Evolutionary conservation across 1,140 invertebrate genomes (phyloP).

Genomic region (Drosophila mojavensis): DNA sequence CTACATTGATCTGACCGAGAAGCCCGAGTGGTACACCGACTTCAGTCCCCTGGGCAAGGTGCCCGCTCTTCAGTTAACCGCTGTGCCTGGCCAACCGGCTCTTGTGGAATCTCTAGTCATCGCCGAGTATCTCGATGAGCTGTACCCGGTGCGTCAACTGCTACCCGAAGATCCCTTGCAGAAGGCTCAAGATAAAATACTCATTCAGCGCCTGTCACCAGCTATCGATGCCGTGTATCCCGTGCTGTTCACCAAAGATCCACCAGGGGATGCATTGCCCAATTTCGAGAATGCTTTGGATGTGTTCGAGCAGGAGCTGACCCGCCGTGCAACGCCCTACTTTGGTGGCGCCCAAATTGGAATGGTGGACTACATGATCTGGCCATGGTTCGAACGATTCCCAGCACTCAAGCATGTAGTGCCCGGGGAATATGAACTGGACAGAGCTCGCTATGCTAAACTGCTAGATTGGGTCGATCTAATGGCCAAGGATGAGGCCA

Average conservation of each 20-base stretch:
- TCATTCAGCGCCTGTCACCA: slow-evolving; percentile 88
- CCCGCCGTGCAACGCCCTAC: slow-evolving; percentile 85
- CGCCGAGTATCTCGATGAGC: slow-evolving; percentile 93
- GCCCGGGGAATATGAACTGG: slow-evolving; percentile 61
- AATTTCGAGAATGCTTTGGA: slow-evolving; percentile 85
- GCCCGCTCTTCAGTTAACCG: slow-evolving; percentile 90
- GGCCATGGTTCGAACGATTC: slow-evolving; percentile 94
- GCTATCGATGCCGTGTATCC: slow-evolving; percentile 67
- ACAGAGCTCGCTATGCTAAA: slow-evolving; percentile 73
- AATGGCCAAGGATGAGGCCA: slow-evolving; percentile 89
- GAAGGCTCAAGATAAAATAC: slow-evolving; percentile 91
- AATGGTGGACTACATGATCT: slow-evolving; percentile 96
- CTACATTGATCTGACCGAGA: slow-evolving; percentile 92
- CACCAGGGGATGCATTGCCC: slow-evolving; percentile 59
- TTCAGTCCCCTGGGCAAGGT: slow-evolving; percentile 91
- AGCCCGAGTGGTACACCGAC: slow-evolving; percentile 92
- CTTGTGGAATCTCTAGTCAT: slow-evolving; percentile 93
- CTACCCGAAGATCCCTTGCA: slow-evolving; percentile 89
- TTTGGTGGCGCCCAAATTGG: slow-evolving; percentile 89
- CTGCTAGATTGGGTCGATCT: slow-evolving; percentile 86
- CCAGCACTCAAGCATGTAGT: slow-evolving; percentile 61
- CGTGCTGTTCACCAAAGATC: slow-evolving; percentile 59
- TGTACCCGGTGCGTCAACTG: slow-evolving; percentile 88
- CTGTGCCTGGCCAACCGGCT: slow-evolving; percentile 85
- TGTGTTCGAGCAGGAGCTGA: slow-evolving; percentile 88